Base-by-base conservation (phyloP, 2,113 vertebrate species). In the Cephalopterus ornatus region DNA sequence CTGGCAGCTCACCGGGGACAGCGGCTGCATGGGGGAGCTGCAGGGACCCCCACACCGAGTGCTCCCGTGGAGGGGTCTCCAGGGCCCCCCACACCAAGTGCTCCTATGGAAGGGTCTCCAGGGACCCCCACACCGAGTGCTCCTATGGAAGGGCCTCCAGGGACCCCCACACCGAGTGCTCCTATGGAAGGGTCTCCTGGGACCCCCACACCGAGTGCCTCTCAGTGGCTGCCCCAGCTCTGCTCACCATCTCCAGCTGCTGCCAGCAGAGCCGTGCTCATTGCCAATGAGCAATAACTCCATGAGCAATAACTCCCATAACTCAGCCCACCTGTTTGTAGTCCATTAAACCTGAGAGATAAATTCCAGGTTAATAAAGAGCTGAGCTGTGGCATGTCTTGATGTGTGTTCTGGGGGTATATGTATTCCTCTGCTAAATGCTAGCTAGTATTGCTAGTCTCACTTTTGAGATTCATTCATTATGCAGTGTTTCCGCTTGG, bases 321-420 rank as follows among this genome's bases (percentile, higher is more conserved):
- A 62, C 21, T 90, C 76, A 66, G 47, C 33, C 52, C 83, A 59
- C 50, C 63, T 71, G 39, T 30, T 30, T 2, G 4, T 20, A 22
- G 47, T 39, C 79, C 56, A 16, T 53, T 91, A 44, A 77, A 52
- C 27, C 33, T 39, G 49, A n/a, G 42, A 33, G 47, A 59, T 5
- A 9, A 5, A 21, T 14, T 35, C 28, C 30, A 42, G 23, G 35
- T 46, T 61, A 72, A 52, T 6, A 20, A 44, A 15, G 2, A 18
- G 12, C 8, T 32, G 27, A 8, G 5, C 35, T 61, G 28, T 2
- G 6, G 17, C 0, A 0, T n/a, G 27, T 21, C 4, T 49, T 0
- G 2, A 0, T 9, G n/a, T 18, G 22, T 26, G 15, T 39, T n/a
- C 1, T 53, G 49, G 9, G 19, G 14, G 4, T 21, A 0, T 6